Base-by-base conservation (phyloP, 2,888 invertebrate genomes). In the Amblyjoppa fuscipennis region DNA sequence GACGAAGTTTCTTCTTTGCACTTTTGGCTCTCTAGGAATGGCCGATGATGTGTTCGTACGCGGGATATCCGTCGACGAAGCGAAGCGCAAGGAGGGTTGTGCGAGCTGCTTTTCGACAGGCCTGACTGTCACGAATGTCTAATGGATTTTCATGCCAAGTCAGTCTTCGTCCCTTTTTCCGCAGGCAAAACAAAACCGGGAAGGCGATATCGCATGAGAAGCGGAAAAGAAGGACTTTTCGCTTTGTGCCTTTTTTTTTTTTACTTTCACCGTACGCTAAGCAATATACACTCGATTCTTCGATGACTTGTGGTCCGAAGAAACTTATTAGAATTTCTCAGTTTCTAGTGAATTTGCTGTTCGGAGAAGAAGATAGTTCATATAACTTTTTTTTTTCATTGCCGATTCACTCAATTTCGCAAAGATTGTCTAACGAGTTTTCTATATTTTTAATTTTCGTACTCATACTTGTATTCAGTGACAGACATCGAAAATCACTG, bases 71-170 rank as follows among this genome's bases (percentile, higher is more conserved):
- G 25, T 28, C 51, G 59, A 28, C 25, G 41, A 66, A 53, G 28
- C 64, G 56, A 59, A 82, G 73, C 31, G 69, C 70, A 84, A 79
- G 51, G 75, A 83, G 81, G 59, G 49, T 71, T 49, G 77, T 71
- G 78, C 59, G 81, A 84, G 83, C 79, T 87, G 87, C 85, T 87
- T 87, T 88, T 87, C 83, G 80, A 85, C 81, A 74, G 68, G 81
- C 59, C 77, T 66, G 74, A 86, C 83, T 88, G 80, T 87, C 77
- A 81, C 85, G 75, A 86, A 85, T 87, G 85, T 85, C 86, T 88
- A 87, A 88, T 88, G 86, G 88, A 87, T 87, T 88, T 87, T 78
- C 85, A 85, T 85, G 84, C 83, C 80, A 73, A 77, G 38, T 56
- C 34, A 53, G 73, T 3, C 13, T 49, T 34, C 45, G 34, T 38